These are phyloP conservation scores for Autographa pulchrina DNA, from an alignment of 2,888 invertebrate species.

Conservation along the genomic window DNA sequence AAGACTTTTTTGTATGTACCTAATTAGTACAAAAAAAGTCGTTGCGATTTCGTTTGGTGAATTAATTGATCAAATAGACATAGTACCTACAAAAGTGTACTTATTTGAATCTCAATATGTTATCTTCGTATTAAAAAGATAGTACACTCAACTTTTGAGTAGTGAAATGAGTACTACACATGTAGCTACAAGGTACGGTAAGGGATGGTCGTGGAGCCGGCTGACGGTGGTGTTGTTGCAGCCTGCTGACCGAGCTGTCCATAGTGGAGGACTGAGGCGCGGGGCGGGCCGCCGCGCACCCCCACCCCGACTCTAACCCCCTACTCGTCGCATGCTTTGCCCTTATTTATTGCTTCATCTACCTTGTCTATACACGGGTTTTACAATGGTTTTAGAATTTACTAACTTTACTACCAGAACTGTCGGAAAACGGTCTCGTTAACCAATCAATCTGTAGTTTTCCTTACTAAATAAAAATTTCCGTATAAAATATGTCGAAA, in stretches of 20 bases:
- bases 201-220: constrained; percentile 29
- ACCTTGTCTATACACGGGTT: constrained; percentile 23
- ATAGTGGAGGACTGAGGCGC: constrained; percentile 85
- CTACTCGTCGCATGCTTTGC: constrained; percentile 55
- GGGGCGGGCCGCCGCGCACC: constrained; percentile 27
- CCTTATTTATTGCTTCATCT: constrained; percentile 58
- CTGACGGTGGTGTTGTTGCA: constrained; percentile 82
- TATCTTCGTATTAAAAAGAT: too few relatives aligned
- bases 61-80: too few relatives aligned
- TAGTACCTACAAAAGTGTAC: too few relatives aligned
- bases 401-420: neutral
- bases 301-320: constrained; percentile 45
- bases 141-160: too few relatives aligned
- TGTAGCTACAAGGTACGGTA: constrained; percentile 4
- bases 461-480: neutral
- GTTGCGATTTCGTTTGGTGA: too few relatives aligned
- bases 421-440: neutral
- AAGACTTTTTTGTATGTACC: too few relatives aligned
- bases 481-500: neutral
- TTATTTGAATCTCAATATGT: too few relatives aligned
- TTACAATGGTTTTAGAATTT: constrained; percentile 35
- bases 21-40: too few relatives aligned
- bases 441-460: neutral
- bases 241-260: constrained; percentile 87
- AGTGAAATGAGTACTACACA: constrained; percentile 14